Percentiles rank a stretch among this genome's conserved stretches.
Conservation (phyloP, 2,113 vertebrate species). For the Falcunculus frontatus region DNA sequence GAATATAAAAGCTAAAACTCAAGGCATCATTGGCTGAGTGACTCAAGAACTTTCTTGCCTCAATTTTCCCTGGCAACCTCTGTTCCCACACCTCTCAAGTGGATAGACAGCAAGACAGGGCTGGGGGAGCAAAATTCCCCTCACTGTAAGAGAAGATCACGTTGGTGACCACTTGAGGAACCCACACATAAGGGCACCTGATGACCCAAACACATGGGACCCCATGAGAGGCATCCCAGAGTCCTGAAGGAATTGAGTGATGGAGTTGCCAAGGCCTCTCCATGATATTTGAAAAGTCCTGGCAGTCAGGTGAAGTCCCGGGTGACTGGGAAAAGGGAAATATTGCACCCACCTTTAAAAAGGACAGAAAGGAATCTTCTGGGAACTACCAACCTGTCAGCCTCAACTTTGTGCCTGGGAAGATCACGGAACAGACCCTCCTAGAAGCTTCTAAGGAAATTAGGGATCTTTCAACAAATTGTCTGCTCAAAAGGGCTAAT, state of each 20-base stretch:
- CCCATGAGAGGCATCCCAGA: background rate
- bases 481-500: background rate
- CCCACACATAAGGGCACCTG: background rate
- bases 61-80: background rate
- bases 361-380: background rate
- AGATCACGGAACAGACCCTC: background rate
- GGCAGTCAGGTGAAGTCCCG: background rate
- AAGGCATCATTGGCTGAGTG: no score
- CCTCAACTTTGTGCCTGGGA: background rate
- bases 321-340: background rate
- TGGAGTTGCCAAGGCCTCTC: background rate
- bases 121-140: background rate
- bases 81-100: background rate
- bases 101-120: background rate
- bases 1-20: no score
- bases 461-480: background rate
- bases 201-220: background rate
- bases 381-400: background rate
- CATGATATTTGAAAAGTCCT: background rate
- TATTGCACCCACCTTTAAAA: no score
- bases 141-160: background rate
- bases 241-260: background rate
- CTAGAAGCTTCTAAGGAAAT: background rate
- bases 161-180: background rate
- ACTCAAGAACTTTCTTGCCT: background rate